Evolutionary conservation across 2,797 vertebrate genomes (phyloP), one percentile per base, ranked within the genome.

Genomic region (Helicolenus hilgendorfi): DNA sequence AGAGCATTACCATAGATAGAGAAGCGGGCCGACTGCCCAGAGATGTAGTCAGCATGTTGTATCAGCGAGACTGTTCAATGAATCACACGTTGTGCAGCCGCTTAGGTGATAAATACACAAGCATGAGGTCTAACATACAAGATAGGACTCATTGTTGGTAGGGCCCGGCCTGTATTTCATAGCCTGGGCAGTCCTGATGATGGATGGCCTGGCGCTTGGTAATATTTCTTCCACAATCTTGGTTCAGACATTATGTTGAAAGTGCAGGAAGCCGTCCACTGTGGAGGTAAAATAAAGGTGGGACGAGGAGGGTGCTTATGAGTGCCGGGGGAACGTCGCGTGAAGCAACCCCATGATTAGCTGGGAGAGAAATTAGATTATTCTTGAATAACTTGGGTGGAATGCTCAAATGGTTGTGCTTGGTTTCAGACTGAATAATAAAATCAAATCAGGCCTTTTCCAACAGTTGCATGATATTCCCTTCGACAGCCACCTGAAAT

Each of bases 21-120:
- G 80, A 53, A 68, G 76, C 33, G 5, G 81, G 72, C 83, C 62
- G 31, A 81, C 77, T 93, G 89, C 89, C 93, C 94, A 67, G 89
- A 94, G 92, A 96, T 91, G 94, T 87, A 87, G 93, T 96, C 93
- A 93, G 95, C 89, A 89, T 91, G 92, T 95, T 97, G 95, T 95
- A 97, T 96, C 94, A 95, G 94, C 74, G 27, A 72, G 85, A 90
- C 93, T 81, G 87, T 87, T 94, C 94, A 89, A 97, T 97, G 97
- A 97, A 97, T 97, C 96, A 96, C 93, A 84, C 87, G 83, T 91
- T 93, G 95, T 92, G 90, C 89, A 92, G 95, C 91, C 88, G 79
- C 90, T 95, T 91, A 93, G 94, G 94, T 97, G 97, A 97, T 97
- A 97, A 97, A 97, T 97, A 96, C 94, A 95, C 95, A 85, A 93